Conservation (phyloP, 2,888 invertebrate species). For the Priapulus caudatus region DNA sequence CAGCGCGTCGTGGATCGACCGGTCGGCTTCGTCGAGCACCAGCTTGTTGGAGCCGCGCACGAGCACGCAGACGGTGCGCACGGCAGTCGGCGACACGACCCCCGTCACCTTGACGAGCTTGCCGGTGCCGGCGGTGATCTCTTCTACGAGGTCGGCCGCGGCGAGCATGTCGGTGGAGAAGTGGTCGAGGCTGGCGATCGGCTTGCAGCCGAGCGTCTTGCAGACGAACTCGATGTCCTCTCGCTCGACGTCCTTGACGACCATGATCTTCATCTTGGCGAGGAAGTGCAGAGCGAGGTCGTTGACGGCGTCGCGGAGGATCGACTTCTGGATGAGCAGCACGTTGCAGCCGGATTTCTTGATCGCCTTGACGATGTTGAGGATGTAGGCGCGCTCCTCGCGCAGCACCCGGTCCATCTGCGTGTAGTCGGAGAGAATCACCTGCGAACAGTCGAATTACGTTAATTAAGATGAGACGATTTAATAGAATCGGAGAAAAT, state of each 20-base stretch:
- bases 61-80: conserved; percentile 80
- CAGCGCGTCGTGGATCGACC: conserved; percentile 81
- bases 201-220: conserved; percentile 82
- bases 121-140: conserved; percentile 67
- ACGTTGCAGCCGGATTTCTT: conserved; percentile 98
- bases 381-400: conserved; percentile 91
- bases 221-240: conserved; percentile 97
- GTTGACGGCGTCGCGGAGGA: conserved; percentile 81
- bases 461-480: not conserved
- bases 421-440: conserved; percentile 91
- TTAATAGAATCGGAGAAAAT: not conserved
- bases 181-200: conserved; percentile 96
- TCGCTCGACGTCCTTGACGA: conserved; percentile 91
- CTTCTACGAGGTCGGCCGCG: conserved; percentile 84
- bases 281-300: conserved; percentile 95
- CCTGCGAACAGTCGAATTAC: conserved; percentile 41
- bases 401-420: conserved; percentile 97
- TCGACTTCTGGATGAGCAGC: conserved; percentile 73
- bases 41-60: conserved; percentile 80
- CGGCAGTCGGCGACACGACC: conserved; percentile 67
- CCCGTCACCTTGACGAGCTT: conserved; percentile 87
- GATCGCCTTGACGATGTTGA: conserved; percentile 96
- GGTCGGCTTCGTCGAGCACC: conserved; percentile 74
- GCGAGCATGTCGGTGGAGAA: conserved; percentile 84
- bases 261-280: conserved; percentile 97